phyloP scores from a whole-genome alignment of 2,113 vertebrate genomes.

The Sander lucioperca region DNA sequence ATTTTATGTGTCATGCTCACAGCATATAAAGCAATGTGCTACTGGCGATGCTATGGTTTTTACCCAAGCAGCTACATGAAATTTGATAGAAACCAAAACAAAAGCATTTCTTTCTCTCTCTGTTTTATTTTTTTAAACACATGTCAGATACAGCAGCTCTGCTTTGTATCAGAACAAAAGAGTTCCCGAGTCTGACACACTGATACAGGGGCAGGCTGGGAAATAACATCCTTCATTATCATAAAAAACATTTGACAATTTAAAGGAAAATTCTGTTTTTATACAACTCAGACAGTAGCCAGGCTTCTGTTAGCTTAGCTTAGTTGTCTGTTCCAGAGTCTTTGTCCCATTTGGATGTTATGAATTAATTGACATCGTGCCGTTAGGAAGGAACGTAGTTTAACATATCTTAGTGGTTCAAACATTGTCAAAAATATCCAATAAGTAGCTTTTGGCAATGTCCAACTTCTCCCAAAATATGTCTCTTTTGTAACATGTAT shows the following conservation, averaged over 20 bases:
- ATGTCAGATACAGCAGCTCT: conserved; percentile 51
- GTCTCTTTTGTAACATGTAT: neutral
- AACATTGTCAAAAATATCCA: neutral
- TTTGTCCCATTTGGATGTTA: neutral
- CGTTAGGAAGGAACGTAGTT: neutral
- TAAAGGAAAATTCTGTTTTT: conserved; percentile 39
- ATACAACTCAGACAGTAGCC: neutral
- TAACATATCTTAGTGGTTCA: too few relatives aligned
- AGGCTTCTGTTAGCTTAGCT: neutral
- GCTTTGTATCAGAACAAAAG: conserved; percentile 50
- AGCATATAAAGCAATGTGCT: neutral
- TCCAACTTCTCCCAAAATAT: neutral
- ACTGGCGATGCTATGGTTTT: neutral
- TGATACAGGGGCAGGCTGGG: conserved; percentile 58
- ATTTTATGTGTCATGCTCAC: neutral
- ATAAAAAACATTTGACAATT: conserved; percentile 14
- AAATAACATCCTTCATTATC: conserved; percentile 24
- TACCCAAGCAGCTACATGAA: neutral
- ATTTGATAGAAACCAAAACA: neutral
- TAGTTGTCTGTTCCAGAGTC: neutral
- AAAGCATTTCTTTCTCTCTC: neutral
- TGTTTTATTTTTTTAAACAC: conserved; percentile 27
- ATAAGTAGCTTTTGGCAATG: neutral
- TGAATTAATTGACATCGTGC: neutral
- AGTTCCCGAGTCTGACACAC: conserved; percentile 28